Evolutionary conservation across 2,797 vertebrate genomes (phyloP).

Genomic region (Loriculus beryllinus): DNA sequence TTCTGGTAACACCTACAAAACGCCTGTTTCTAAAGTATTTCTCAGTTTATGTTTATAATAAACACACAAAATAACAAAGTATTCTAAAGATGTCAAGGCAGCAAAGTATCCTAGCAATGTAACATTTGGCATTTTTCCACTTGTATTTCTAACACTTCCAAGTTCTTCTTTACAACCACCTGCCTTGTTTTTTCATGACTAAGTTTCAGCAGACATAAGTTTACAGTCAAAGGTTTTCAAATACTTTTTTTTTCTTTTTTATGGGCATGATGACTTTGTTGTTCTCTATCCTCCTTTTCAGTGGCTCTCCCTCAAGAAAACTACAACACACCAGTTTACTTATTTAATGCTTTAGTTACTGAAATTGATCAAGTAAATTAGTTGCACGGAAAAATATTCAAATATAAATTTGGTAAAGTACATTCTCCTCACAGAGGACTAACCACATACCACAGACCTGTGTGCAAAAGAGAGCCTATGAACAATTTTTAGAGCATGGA

Average conservation of each 20-base stretch:
- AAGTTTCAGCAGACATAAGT: not conserved
- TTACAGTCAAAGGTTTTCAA: not conserved
- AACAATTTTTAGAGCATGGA: conserved; percentile 14
- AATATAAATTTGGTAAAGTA: conserved; percentile 44
- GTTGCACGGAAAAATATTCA: conserved; percentile 43
- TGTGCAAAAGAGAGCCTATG: conserved; percentile 29
- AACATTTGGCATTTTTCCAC: not conserved
- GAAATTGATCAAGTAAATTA: conserved; percentile 29
- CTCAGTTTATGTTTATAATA: not conserved
- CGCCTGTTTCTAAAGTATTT: not conserved
- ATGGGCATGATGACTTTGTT: not conserved
- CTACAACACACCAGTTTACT: not conserved
- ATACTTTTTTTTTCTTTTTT: not conserved
- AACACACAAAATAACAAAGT: not conserved
- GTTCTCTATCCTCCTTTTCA: not conserved
- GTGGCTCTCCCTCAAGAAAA: not conserved
- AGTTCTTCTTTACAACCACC: not conserved
- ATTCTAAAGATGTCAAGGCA: not conserved
- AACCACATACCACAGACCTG: conserved; percentile 26
- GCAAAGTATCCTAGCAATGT: not conserved
- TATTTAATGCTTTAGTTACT: conserved; percentile 45
- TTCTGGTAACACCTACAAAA: not conserved
- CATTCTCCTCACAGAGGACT: conserved; percentile 68
- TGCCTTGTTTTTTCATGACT: not conserved
- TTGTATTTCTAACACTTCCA: not conserved